phyloP scores from a whole-genome alignment of 1,140 invertebrate genomes.

The Tachypleus tridentatus region DNA sequence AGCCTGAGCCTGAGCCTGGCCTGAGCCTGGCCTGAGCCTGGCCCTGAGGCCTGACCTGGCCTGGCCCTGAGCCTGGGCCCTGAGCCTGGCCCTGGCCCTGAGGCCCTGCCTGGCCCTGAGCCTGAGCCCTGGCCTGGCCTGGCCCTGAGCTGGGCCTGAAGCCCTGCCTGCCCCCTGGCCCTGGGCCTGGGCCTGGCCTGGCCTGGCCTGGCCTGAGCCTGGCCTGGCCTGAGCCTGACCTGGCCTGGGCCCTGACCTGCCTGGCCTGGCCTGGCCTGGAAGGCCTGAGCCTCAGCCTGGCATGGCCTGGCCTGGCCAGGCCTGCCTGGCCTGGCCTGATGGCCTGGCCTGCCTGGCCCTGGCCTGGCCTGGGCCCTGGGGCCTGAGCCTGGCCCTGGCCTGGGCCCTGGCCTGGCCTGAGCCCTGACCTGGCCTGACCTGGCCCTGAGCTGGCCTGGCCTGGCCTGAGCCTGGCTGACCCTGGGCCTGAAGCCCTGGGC shows the following conservation, averaged over 20 bases:
- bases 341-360: too few relatives aligned
- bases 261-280: too few relatives aligned
- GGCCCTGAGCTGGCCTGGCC: constrained; percentile 25
- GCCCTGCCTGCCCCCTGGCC: constrained; percentile 15
- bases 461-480: constrained; percentile 21
- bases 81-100: too few relatives aligned
- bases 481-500: constrained; percentile 21
- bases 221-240: constrained; percentile 24
- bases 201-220: constrained; percentile 23
- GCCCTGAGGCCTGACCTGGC: constrained; percentile 22
- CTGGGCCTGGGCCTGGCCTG: constrained; percentile 16
- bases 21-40: constrained; percentile 25
- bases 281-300: too few relatives aligned
- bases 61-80: constrained; percentile 19
- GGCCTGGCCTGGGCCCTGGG: too few relatives aligned
- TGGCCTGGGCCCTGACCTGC: too few relatives aligned
- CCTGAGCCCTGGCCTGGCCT: constrained; percentile 16
- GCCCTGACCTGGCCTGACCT: too few relatives aligned
- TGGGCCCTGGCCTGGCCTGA: too few relatives aligned
- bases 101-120: constrained; percentile 20
- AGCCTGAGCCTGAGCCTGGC: constrained; percentile 24
- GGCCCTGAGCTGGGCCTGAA: constrained; percentile 23
- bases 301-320: too few relatives aligned
- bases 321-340: constrained; percentile 23
- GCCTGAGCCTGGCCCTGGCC: too few relatives aligned